Percentiles rank a stretch among this genome's conserved stretches.
phyloP scores from a whole-genome alignment of 2,113 vertebrate genomes.

The Microtus montanus region DNA sequence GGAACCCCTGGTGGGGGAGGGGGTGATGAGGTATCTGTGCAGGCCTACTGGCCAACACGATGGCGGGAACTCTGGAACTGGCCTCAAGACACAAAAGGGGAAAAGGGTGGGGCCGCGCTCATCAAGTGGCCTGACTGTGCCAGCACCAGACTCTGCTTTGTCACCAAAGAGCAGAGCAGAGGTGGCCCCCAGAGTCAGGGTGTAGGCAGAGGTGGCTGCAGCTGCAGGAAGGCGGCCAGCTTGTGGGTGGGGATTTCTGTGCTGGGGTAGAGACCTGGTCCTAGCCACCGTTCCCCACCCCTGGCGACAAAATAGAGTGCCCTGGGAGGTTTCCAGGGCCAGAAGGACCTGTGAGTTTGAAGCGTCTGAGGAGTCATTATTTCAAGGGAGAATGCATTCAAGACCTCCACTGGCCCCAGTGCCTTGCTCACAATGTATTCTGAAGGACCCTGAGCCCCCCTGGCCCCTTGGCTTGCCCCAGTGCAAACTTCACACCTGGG shows the following conservation, averaged over 20 bases:
- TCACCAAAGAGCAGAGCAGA: neutral
- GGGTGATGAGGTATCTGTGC: slow-evolving; percentile 81
- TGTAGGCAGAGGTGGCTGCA: neutral
- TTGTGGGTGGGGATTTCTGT: neutral
- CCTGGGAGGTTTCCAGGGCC: slow-evolving; percentile 13
- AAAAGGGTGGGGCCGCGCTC: neutral
- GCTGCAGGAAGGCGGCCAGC: slow-evolving; percentile 29
- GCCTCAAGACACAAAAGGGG: slow-evolving; percentile 38
- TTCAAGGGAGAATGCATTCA: neutral
- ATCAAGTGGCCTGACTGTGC: neutral
- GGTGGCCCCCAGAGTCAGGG: neutral
- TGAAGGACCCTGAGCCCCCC: neutral
- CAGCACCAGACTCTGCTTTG: neutral
- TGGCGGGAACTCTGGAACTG: slow-evolving; percentile 46
- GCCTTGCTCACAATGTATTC: neutral
- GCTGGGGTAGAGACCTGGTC: neutral
- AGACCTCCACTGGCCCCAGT: neutral
- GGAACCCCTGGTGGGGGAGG: slow-evolving; percentile 38
- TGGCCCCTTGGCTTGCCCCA: neutral
- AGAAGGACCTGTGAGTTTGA: neutral
- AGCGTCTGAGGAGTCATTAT: neutral
- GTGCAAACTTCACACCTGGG: slow-evolving; percentile 20
- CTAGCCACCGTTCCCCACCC: neutral
- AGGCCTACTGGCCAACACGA: slow-evolving; percentile 56
- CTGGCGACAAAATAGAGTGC: neutral